Evolutionary conservation across 2,888 invertebrate genomes (phyloP).

Genomic region (Pocota personata): DNA sequence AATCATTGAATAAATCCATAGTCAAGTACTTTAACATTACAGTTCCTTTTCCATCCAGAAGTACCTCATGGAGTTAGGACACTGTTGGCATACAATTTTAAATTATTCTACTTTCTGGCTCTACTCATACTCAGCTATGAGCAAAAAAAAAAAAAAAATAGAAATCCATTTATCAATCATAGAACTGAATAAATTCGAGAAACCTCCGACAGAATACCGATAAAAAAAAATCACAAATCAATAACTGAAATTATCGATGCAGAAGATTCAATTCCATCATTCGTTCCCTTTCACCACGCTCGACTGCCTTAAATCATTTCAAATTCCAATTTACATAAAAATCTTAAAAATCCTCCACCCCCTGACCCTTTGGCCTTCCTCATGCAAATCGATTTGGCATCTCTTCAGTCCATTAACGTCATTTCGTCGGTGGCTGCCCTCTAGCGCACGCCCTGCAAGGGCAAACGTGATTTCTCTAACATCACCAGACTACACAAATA

Average conservation of each 20-base stretch:
- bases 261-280: constrained; percentile 67
- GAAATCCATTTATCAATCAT: constrained; percentile 13
- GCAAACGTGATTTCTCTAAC: constrained; percentile 26
- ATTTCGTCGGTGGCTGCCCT: not conserved
- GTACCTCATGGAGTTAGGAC: not conserved
- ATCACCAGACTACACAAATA: constrained; percentile 40
- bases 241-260: constrained; percentile 59
- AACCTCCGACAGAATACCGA: not conserved
- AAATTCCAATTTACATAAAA: constrained; percentile 60
- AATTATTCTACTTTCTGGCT: constrained; percentile 15
- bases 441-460: not conserved
- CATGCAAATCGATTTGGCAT: constrained; percentile 46
- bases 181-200: constrained; percentile 12
- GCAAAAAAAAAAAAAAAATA: not conserved
- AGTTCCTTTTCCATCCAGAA: not conserved
- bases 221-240: constrained; percentile 37
- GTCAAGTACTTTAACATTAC: not conserved
- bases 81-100: not conserved
- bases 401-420: constrained; percentile 57
- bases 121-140: not conserved
- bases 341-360: constrained; percentile 12
- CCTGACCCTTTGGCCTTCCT: not conserved
- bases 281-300: constrained; percentile 40
- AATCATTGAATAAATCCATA: not conserved
- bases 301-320: constrained; percentile 60